Base-by-base conservation (phyloP, 1,140 invertebrate species). In the Acromyrmex heyeri region DNA sequence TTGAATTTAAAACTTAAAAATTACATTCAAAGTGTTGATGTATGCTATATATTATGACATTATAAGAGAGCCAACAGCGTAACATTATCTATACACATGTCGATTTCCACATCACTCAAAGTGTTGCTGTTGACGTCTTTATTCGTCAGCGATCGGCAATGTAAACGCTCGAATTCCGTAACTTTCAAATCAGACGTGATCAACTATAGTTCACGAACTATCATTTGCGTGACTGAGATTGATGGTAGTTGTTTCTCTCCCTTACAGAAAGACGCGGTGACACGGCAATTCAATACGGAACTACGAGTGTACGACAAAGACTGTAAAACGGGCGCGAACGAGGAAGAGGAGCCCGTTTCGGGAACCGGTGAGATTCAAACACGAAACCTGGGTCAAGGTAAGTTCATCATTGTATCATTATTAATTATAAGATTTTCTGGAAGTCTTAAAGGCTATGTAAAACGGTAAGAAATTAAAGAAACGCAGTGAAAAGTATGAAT, bases 331-430 rank as follows among this genome's bases (percentile, higher is more conserved):
- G 57, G 69, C 34, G 38, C 69, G 38, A 62, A 55, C 34, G 76
- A 61, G 50, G 50, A 24, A 59, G 59, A 14, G 16, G 57, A 44
- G 30, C 21, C 48, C 59, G 85, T 88, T 87, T 78, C 55, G 86
- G 88, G 70, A 87, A 90, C 57, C 72, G 77, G 61, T 55, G 72
- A 44, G 50, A 89, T 53, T 89, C 70, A 89, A 86, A 67, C 61
- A 87, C 72, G 59, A 87, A 87, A 73, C 78, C 88, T 89, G 85
- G 85, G 88, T 90, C 83, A 85, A 90, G 83, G 88, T 88, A 21
- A 77, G 59, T 59, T 3, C 44, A 48, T 48, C 14, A 7, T 59
- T 77, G 18, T 30, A n/a, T 81, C 57, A 57, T 53, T 69, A 70
- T 21, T 2, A 16, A 21, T 53, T 3, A 79, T 24, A 34, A 77